Base-by-base conservation (phyloP, 2,113 vertebrate species). In the Nycticorax nycticorax region DNA sequence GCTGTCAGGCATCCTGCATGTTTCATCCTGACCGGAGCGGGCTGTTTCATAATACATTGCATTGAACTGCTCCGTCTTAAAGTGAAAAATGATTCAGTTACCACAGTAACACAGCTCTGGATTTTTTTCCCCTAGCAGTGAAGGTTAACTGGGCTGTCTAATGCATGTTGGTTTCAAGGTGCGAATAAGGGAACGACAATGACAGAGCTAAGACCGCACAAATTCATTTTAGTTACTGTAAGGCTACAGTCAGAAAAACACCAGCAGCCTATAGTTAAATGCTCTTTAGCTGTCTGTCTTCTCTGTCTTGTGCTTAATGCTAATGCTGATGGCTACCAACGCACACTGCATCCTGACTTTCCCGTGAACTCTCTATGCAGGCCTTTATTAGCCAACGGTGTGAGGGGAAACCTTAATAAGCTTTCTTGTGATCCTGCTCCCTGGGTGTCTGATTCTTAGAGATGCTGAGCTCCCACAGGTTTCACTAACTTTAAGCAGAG, bases 41-140 rank as follows among this genome's bases (percentile, higher is more conserved):
- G 92, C 89, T 92, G 78, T 93, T 96, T 97, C 92, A 96, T 96
- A 97, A 96, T 82, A 91, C 96, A 85, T 67, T 71, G 92, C 92
- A 89, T 93, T 92, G 95, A 97, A 97, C 95, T 12, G 21, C 95
- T 97, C 88, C 28, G 10, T 97, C 97, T 97, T 69, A 75, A 87
- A 91, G 97, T 93, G 93, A 96, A 96, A 97, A 97, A 95, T 91
- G 96, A 97, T 98, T 97, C 97, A 93, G 98, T 98, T 98, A 97
- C 98, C 98, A 98, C 73, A 98, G 98, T 92, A 98, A 98, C 98
- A 33, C 85, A 85, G 94, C 90, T 93, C 95, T 48, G 28, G 33
- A 80, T 92, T 95, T 92, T 92, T 64, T 6, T 97, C 96, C 97
- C 92, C 79, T 78, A 69, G 76, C 72, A 87, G 91, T 1, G 19